Evolutionary conservation across 2,888 invertebrate genomes (phyloP), one percentile per base, ranked within the genome.

Genomic region (Phania funesta): DNA sequence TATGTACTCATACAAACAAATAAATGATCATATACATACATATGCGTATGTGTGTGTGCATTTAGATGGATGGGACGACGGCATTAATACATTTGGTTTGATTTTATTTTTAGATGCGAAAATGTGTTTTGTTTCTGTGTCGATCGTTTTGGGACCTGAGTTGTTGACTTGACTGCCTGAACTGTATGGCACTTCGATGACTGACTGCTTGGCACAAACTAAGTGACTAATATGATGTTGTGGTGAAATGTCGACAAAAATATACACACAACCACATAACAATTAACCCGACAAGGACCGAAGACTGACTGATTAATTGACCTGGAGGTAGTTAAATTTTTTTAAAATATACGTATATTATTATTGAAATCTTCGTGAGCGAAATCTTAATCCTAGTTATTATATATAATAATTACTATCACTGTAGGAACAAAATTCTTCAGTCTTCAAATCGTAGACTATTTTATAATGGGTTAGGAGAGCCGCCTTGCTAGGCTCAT

Each of bases 121-220:
- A 56, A 70, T 50, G 58, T 65, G 16, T 56, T 65, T 60, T 38
- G 52, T 62, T 41, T 46, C 65, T 64, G 54, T 80, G 75, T 58
- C 75, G 75, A 80, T 75, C 58, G 68, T 62, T 70, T 77, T 75
- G 80, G 70, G 80, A 64, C 70, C 75, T 75, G 64, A 75, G 56
- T 70, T 75, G 80, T 56, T 80, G 80, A 80, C 68, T 80, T 80
- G 80, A 80, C 74, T 80, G 80, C 70, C 70, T 80, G 75, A 80
- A 80, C 80, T 80, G 64, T 70, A 50, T 58, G 68, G 64, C 80
- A 80, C 64, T 80, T 70, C 41, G 65, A 44, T 75, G 64, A 70
- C 68, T 70, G 75, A 75, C 56, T 74, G 62, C 52, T 80, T 75
- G 74, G 74, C 80, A 75, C 64, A 52, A 65, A 70, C 64, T 26